phyloP scores from a whole-genome alignment of 2,113 vertebrate species.

The Callopanchax toddi region DNA sequence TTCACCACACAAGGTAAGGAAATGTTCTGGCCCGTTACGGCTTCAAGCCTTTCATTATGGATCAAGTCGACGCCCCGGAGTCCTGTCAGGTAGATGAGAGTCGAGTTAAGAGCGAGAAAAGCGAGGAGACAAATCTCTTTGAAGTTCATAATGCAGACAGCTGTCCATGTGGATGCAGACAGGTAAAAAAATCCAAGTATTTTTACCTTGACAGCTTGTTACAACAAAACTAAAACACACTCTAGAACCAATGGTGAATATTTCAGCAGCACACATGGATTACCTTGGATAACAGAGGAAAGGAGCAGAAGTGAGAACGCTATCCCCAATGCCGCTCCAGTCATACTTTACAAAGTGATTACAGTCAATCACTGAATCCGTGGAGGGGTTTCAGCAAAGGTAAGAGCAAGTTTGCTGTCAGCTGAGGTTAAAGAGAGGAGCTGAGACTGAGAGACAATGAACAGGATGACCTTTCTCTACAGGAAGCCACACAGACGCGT shows the following conservation, averaged over 20 bases:
- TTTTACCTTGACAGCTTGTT: conserved; percentile 33
- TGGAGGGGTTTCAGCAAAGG: conserved; percentile 19
- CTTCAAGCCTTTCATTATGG: conserved; percentile 22
- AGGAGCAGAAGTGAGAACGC: conserved; percentile 52
- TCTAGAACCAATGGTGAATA: conserved; percentile 15
- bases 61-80: neutral
- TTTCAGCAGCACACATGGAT: conserved; percentile 21
- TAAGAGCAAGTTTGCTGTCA: conserved; percentile 9
- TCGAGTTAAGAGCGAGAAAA: conserved; percentile 31
- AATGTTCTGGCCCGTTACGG: conserved; percentile 57
- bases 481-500: conserved; percentile 54
- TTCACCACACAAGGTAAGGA: conserved; percentile 49
- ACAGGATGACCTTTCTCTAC: conserved; percentile 46
- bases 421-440: conserved; percentile 25
- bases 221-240: conserved; percentile 23
- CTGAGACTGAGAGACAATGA: conserved; percentile 30
- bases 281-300: conserved; percentile 66
- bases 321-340: conserved; percentile 21
- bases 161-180: conserved; percentile 18
- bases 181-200: conserved; percentile 37
- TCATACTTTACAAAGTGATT: conserved; percentile 59
- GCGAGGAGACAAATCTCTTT: conserved; percentile 36
- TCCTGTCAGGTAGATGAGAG: conserved; percentile 66
- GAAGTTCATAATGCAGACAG: conserved; percentile 28
- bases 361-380: conserved; percentile 45